Evolutionary conservation across 2,888 invertebrate species (phyloP).

Genomic region (Drosophila histrio): DNA sequence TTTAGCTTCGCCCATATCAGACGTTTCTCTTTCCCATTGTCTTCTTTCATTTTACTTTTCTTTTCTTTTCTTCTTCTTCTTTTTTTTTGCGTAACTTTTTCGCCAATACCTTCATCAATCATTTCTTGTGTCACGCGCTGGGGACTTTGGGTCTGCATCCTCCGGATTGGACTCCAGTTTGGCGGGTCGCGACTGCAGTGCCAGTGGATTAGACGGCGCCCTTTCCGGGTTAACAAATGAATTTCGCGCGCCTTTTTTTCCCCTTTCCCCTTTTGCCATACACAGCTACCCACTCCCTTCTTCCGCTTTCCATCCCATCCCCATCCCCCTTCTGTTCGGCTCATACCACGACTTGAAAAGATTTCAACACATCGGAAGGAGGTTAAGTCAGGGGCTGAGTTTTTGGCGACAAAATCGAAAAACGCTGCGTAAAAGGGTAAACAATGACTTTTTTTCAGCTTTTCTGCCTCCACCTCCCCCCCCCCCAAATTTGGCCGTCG

Average conservation of each 20-base stretch:
- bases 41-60: conserved; percentile 20
- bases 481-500: conserved; percentile 29
- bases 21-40: conserved; percentile 7
- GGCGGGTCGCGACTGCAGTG: conserved; percentile 66
- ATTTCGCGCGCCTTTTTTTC: conserved; percentile 61
- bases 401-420: conserved; percentile 49
- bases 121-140: conserved; percentile 72
- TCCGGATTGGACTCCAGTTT: conserved; percentile 32
- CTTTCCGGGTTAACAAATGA: conserved; percentile 75
- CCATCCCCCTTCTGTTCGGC: neutral
- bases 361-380: conserved; percentile 57
- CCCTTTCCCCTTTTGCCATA: neutral
- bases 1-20: conserved; percentile 31
- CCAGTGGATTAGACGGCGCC: conserved; percentile 69
- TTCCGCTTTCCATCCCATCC: neutral
- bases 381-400: conserved; percentile 25
- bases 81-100: conserved; percentile 40
- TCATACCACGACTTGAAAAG: conserved; percentile 55
- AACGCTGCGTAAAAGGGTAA: conserved; percentile 68
- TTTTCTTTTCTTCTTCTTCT: conserved; percentile 19
- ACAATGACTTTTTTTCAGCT: conserved; percentile 55
- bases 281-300: neutral
- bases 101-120: conserved; percentile 75
- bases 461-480: neutral
- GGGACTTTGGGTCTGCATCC: conserved; percentile 61